Evolutionary conservation across 2,113 vertebrate species (phyloP).

Genomic region (Ursus arctos): DNA sequence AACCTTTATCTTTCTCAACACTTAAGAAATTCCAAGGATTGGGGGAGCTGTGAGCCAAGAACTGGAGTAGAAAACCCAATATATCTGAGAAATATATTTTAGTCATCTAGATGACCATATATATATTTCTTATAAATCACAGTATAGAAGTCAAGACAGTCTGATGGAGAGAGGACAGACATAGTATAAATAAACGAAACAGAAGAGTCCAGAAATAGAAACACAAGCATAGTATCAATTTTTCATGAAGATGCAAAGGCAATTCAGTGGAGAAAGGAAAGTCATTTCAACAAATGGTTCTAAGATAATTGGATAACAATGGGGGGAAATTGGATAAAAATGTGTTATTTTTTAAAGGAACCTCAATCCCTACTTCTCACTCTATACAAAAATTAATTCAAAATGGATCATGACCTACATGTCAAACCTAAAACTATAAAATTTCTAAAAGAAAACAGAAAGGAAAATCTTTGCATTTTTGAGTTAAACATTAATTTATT

Average conservation of each 20-base stretch:
- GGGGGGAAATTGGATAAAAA: not conserved
- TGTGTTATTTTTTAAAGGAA: not conserved
- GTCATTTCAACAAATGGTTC: not conserved
- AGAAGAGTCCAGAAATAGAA: not conserved
- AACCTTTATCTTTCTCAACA: not conserved
- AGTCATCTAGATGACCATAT: not conserved
- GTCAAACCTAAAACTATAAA: not conserved
- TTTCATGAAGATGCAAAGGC: not conserved
- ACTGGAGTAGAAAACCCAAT: not conserved
- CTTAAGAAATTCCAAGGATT: not conserved
- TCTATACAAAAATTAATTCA: not conserved
- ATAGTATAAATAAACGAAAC: conserved; percentile 11
- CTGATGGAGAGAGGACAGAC: not conserved
- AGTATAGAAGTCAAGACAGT: not conserved
- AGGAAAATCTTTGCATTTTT: not conserved
- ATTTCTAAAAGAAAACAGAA: not conserved
- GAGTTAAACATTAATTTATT: conserved; percentile 3
- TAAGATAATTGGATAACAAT: not conserved
- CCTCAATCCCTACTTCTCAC: not conserved
- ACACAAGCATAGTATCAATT: not conserved
- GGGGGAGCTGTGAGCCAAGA: not conserved
- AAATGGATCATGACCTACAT: not conserved
- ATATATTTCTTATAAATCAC: not conserved
- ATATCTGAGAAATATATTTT: not conserved
- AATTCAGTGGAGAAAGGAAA: not conserved